Percentiles rank a stretch among this genome's conserved stretches.
These are phyloP conservation scores for Madoqua kirkii DNA, from an alignment of 2,113 vertebrate genomes.

Conservation along the genomic window DNA sequence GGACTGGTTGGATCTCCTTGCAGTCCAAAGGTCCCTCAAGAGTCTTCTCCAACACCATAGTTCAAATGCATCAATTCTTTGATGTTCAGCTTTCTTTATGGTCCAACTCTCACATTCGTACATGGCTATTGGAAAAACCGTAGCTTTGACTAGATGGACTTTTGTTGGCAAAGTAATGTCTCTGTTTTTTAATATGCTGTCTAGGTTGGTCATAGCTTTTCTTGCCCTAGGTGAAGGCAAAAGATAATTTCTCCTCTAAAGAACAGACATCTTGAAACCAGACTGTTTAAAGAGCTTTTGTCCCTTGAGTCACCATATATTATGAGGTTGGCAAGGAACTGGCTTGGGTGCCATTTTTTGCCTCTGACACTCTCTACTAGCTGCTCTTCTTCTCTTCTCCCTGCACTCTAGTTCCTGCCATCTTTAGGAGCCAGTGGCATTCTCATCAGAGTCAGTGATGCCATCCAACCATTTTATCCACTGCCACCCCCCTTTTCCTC, in stretches of 20 bases:
- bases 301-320: too few species aligned
- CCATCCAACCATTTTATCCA: neutral
- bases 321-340: too few species aligned
- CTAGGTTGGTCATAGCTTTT: neutral
- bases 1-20: neutral
- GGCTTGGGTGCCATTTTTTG: accelerated
- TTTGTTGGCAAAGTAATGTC: neutral
- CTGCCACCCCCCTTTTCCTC: neutral
- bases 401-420: neutral
- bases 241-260: neutral
- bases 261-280: neutral
- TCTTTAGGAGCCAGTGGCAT: neutral
- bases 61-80: neutral
- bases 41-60: neutral
- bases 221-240: neutral
- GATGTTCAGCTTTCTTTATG: neutral
- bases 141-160: neutral
- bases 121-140: neutral
- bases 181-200: neutral
- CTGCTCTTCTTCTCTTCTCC: neutral
- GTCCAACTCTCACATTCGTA: neutral
- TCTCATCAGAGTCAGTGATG: neutral
- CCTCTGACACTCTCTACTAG: neutral
- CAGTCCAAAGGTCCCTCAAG: neutral
- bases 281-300: too few species aligned